phyloP scores from a whole-genome alignment of 2,888 invertebrate species.

The Laothoe populi region DNA sequence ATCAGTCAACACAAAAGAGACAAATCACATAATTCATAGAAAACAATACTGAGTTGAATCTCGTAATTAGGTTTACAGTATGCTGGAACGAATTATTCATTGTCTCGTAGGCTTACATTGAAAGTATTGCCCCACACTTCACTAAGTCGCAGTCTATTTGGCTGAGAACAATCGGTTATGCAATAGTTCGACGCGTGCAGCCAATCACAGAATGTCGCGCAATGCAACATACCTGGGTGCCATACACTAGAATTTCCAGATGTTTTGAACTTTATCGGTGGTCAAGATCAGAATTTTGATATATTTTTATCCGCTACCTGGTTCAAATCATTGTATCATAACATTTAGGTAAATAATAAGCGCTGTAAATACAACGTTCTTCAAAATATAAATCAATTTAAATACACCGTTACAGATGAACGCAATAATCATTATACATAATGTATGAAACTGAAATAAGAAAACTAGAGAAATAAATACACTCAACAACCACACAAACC shows the following conservation, averaged over 20 bases:
- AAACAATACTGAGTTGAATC: background rate
- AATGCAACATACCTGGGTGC: background rate
- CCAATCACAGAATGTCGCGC: slow-evolving; percentile 33
- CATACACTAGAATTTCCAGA: background rate
- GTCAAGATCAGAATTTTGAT: too few relatives aligned
- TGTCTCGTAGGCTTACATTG: slow-evolving; percentile 33
- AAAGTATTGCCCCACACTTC: slow-evolving; percentile 52
- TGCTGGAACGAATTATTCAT: slow-evolving; percentile 22
- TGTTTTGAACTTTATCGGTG: background rate
- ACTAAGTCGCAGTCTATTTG: slow-evolving; percentile 59
- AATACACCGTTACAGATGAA: too few relatives aligned
- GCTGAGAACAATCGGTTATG: slow-evolving; percentile 53
- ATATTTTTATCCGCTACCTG: too few relatives aligned
- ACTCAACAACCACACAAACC: too few relatives aligned
- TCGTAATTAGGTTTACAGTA: slow-evolving; percentile 8
- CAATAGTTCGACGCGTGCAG: slow-evolving; percentile 49
- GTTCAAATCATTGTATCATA: too few relatives aligned
- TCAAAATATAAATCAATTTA: too few relatives aligned
- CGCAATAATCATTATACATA: too few relatives aligned
- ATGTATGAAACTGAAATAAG: too few relatives aligned
- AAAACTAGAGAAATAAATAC: too few relatives aligned
- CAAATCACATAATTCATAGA: background rate
- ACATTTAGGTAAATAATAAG: too few relatives aligned
- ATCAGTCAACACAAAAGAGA: too few relatives aligned
- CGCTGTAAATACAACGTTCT: too few relatives aligned